Evolutionary conservation across 1,140 invertebrate species (phyloP).

Genomic region (Drosophila punjabiensis): DNA sequence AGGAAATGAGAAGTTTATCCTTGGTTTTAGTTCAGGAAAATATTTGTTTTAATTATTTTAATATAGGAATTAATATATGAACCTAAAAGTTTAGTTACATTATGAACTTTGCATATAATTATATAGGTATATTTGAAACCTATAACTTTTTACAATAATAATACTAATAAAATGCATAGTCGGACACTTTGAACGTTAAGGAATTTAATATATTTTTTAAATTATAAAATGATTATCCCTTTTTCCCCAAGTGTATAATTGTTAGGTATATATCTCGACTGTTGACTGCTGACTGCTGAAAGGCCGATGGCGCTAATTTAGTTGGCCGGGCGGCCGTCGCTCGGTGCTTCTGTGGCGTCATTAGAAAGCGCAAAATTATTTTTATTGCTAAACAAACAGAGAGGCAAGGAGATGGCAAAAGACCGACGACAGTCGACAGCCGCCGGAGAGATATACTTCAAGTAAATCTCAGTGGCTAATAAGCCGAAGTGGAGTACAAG

Average conservation of each 20-base stretch:
- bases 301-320: constrained; percentile 60
- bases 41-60: neutral
- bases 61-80: neutral
- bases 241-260: constrained; percentile 1
- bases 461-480: constrained; percentile 66
- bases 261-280: constrained; percentile 22
- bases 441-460: constrained; percentile 34
- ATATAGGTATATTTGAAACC: neutral
- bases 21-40: neutral
- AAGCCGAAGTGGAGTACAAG: constrained; percentile 16
- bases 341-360: constrained; percentile 55
- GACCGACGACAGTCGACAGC: neutral
- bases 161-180: neutral
- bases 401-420: neutral
- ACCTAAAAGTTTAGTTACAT: neutral
- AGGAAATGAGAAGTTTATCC: neutral
- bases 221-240: too few relatives aligned
- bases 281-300: constrained; percentile 47
- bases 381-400: constrained; percentile 77
- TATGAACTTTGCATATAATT: neutral
- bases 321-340: constrained; percentile 37
- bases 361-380: constrained; percentile 76
- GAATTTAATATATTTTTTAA: neutral
- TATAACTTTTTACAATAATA: neutral
- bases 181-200: neutral